Conservation (phyloP, 2,797 vertebrate genomes). For the Schizopygopsis malacanthus region DNA sequence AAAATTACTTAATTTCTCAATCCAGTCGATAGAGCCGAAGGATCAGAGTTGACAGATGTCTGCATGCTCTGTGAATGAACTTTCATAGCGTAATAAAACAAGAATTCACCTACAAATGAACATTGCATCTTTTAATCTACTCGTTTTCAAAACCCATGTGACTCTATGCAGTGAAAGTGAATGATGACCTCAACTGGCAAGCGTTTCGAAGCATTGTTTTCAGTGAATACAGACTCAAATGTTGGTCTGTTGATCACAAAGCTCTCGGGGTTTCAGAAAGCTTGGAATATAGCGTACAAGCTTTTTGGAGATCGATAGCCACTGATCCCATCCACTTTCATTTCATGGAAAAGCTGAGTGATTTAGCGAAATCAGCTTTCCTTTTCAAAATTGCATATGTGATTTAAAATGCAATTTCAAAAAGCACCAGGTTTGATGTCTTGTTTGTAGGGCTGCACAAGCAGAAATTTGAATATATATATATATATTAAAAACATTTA, state of each 20-base stretch:
- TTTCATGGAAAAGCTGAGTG: background rate
- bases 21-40: background rate
- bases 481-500: background rate
- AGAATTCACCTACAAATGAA: background rate
- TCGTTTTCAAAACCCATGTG: background rate
- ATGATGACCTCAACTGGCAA: background rate
- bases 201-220: background rate
- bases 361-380: background rate
- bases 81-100: background rate
- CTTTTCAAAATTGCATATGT: background rate
- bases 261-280: background rate
- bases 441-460: background rate
- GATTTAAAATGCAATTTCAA: background rate
- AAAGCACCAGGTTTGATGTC: background rate
- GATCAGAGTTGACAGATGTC: background rate
- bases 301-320: background rate
- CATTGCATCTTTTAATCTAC: background rate
- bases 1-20: background rate
- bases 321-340: background rate
- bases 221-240: background rate
- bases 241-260: background rate
- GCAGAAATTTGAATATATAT: background rate
- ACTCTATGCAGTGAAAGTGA: background rate
- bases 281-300: background rate
- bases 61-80: slow-evolving; percentile 18